These are phyloP conservation scores for Ia io DNA, from an alignment of 2,113 vertebrate genomes.

Conservation along the genomic window DNA sequence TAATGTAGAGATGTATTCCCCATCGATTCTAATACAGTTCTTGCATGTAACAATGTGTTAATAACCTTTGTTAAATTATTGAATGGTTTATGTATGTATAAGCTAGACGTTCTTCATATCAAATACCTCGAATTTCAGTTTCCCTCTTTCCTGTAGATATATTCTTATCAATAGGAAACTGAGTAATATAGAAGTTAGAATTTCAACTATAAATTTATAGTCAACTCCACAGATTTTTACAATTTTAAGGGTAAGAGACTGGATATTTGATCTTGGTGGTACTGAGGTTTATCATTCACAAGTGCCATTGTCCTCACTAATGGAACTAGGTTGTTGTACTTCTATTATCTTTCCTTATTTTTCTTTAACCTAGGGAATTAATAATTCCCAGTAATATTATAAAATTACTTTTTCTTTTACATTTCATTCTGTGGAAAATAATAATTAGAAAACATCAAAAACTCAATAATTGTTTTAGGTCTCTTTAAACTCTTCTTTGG, in stretches of 20 bases:
- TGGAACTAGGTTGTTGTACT: background rate
- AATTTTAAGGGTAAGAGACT: background rate
- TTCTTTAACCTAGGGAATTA: background rate
- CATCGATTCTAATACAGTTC: background rate
- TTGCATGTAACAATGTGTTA: background rate
- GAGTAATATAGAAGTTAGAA: background rate
- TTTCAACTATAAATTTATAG: background rate
- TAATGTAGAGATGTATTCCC: background rate
- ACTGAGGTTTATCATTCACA: background rate
- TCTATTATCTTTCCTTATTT: background rate
- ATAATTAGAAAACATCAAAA: background rate
- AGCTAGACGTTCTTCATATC: background rate
- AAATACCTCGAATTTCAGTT: background rate
- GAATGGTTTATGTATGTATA: background rate
- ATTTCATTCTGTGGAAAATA: background rate
- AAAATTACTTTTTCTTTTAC: background rate
- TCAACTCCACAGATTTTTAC: background rate
- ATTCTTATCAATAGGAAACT: background rate
- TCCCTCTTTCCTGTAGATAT: background rate
- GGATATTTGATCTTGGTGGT: background rate
- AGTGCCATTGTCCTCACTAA: background rate
- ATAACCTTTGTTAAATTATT: background rate
- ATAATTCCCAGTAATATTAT: background rate
- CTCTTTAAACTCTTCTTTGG: background rate
- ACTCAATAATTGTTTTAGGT: background rate